Conservation (phyloP, 2,888 invertebrate species). For the Xestobium rufovillosum region DNA sequence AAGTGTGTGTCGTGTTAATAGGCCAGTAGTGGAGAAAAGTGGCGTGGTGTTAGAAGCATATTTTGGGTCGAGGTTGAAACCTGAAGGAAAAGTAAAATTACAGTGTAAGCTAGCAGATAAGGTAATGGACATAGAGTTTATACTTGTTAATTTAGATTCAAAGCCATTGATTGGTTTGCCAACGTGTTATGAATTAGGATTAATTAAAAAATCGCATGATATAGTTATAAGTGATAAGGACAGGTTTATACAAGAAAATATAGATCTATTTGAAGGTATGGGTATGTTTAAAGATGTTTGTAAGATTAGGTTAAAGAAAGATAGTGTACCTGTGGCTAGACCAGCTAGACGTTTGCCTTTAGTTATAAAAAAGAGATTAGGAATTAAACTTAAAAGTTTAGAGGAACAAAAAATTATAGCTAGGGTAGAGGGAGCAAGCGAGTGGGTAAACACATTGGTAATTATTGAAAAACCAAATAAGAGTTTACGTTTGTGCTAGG, state of each 20-base stretch:
- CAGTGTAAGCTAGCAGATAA: too few relatives aligned
- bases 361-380: background rate
- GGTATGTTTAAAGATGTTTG: background rate
- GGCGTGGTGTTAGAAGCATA: too few relatives aligned
- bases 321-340: background rate
- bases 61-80: too few relatives aligned
- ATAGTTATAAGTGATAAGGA: background rate
- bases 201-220: background rate
- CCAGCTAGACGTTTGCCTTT: constrained; percentile 1
- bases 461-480: constrained; percentile 5
- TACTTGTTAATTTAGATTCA: too few relatives aligned
- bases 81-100: too few relatives aligned
- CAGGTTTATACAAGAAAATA: background rate
- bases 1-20: too few relatives aligned
- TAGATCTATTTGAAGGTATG: background rate
- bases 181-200: too few relatives aligned
- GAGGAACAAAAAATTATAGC: constrained; percentile 1
- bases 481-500: background rate
- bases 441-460: constrained; percentile 2
- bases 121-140: background rate
- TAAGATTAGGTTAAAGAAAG: background rate
- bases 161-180: too few relatives aligned
- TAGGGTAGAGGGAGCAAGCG: background rate
- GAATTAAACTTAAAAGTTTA: constrained; percentile 1
- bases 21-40: too few relatives aligned